phyloP scores from a whole-genome alignment of 1,140 invertebrate species.

The Teleopsis dalmanni region DNA sequence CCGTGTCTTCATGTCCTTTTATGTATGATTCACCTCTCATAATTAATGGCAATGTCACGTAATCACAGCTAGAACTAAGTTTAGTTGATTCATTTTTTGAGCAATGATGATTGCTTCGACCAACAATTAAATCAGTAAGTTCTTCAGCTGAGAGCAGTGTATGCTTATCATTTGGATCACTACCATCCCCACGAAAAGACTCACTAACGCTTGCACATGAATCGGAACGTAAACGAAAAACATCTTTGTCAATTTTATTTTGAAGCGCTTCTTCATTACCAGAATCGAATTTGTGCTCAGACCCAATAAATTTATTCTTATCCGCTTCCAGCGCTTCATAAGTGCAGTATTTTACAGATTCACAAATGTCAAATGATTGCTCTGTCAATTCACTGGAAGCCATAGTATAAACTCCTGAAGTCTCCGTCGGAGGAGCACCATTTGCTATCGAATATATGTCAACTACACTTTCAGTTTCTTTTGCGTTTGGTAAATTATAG shows the following conservation, averaged over 20 bases:
- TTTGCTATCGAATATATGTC: slow-evolving; percentile 48
- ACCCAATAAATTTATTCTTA: slow-evolving; percentile 19
- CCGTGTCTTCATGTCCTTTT: slow-evolving; percentile 48
- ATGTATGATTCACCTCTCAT: slow-evolving; percentile 51
- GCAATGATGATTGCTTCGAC: slow-evolving; percentile 64
- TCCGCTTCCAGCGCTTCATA: slow-evolving; percentile 48
- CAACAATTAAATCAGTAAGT: slow-evolving; percentile 72
- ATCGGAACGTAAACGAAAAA: slow-evolving; percentile 61
- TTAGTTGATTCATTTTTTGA: slow-evolving; percentile 72
- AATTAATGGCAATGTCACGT: slow-evolving; percentile 71
- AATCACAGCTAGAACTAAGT: slow-evolving; percentile 80
- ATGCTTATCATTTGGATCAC: slow-evolving; percentile 73
- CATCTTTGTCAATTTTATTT: slow-evolving; percentile 18
- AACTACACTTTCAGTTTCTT: slow-evolving; percentile 48
- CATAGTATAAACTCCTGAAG: slow-evolving; percentile 69
- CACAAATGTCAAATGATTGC: slow-evolving; percentile 40
- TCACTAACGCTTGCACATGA: slow-evolving; percentile 65
- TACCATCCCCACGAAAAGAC: slow-evolving; percentile 77
- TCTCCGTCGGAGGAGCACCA: slow-evolving; percentile 59
- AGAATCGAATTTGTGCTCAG: slow-evolving; percentile 3
- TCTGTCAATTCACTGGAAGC: slow-evolving; percentile 58
- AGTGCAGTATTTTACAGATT: slow-evolving; percentile 46
- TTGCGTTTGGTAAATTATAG: slow-evolving; percentile 36
- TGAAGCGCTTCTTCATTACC: slow-evolving; percentile 11
- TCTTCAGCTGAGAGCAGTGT: slow-evolving; percentile 68